phyloP scores from a whole-genome alignment of 2,888 invertebrate genomes.

The Eustalomyia histrio region DNA sequence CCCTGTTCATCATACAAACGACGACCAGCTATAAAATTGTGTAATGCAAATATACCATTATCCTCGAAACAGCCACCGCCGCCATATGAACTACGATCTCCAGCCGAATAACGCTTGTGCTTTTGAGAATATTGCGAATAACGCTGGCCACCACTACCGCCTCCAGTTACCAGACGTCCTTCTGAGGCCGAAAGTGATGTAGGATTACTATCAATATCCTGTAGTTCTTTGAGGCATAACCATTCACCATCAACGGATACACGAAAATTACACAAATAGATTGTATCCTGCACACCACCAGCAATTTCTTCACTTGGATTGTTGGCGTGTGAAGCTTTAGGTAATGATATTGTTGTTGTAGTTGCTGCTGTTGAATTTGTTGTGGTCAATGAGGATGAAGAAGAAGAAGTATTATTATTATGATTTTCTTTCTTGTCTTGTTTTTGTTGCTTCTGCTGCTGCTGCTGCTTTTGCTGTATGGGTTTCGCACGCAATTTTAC shows the following conservation, averaged over 20 bases:
- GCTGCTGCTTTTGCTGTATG: constrained; percentile 49
- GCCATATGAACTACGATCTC: constrained; percentile 60
- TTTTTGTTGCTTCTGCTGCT: constrained; percentile 54
- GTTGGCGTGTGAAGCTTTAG: constrained; percentile 80
- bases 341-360: constrained; percentile 76
- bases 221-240: constrained; percentile 95
- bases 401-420: constrained; percentile 64
- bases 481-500: constrained; percentile 58
- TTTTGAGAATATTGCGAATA: constrained; percentile 68
- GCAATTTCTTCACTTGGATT: constrained; percentile 77
- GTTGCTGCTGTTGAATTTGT: no score
- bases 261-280: constrained; percentile 97
- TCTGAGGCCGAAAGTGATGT: constrained; percentile 57
- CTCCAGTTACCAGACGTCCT: constrained; percentile 60
- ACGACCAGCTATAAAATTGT: constrained; percentile 77
- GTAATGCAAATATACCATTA: constrained; percentile 78
- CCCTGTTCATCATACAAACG: constrained; percentile 72
- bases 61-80: constrained; percentile 71
- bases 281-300: constrained; percentile 94
- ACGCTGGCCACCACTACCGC: constrained; percentile 50
- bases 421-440: constrained; percentile 67
- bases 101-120: constrained; percentile 73
- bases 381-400: constrained; percentile 9
- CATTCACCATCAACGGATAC: constrained; percentile 98
- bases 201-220: constrained; percentile 86